phyloP scores from a whole-genome alignment of 2,888 invertebrate species.

The Drosophila kambysellisi region DNA sequence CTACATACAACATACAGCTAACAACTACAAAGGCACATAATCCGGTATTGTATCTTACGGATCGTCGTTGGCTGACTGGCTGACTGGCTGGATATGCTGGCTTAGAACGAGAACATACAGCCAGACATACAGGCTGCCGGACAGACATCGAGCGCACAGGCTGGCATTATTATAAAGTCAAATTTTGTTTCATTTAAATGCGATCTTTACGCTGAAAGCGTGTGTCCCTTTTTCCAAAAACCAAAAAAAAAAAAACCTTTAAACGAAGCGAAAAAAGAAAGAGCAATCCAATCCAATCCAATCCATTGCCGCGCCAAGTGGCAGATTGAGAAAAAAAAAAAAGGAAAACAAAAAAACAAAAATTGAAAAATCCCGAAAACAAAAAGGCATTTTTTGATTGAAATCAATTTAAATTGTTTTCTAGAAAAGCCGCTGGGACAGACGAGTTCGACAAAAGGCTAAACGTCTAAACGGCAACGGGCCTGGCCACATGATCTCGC shows the following conservation, averaged over 20 bases:
- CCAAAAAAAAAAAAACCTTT: slow-evolving; percentile 25
- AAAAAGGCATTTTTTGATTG: slow-evolving; percentile 80
- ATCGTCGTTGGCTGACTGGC: slow-evolving; percentile 60
- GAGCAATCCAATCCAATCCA: slow-evolving; percentile 39
- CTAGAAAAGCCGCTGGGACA: slow-evolving; percentile 73
- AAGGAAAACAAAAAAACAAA: slow-evolving; percentile 28
- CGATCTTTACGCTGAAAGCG: slow-evolving; percentile 81
- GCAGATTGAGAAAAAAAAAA: slow-evolving; percentile 33
- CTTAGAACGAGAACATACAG: slow-evolving; percentile 57
- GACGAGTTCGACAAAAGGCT: slow-evolving; percentile 59
- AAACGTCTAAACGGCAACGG: slow-evolving; percentile 42
- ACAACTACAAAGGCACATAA: slow-evolving; percentile 67
- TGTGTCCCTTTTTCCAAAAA: slow-evolving; percentile 78
- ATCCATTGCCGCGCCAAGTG: slow-evolving; percentile 53
- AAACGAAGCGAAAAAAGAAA: slow-evolving; percentile 27
- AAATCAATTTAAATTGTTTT: slow-evolving; percentile 83
- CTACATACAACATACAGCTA: slow-evolving; percentile 67
- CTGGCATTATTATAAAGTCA: slow-evolving; percentile 83
- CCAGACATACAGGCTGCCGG: slow-evolving; percentile 28
- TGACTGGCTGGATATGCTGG: slow-evolving; percentile 71
- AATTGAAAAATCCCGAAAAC: slow-evolving; percentile 70
- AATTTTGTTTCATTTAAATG: slow-evolving; percentile 82
- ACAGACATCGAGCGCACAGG: slow-evolving; percentile 42
- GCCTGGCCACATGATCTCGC: slow-evolving; percentile 34
- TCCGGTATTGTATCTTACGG: slow-evolving; percentile 81